Conservation (phyloP, 2,888 invertebrate species). For the Esperia sulphurella region DNA sequence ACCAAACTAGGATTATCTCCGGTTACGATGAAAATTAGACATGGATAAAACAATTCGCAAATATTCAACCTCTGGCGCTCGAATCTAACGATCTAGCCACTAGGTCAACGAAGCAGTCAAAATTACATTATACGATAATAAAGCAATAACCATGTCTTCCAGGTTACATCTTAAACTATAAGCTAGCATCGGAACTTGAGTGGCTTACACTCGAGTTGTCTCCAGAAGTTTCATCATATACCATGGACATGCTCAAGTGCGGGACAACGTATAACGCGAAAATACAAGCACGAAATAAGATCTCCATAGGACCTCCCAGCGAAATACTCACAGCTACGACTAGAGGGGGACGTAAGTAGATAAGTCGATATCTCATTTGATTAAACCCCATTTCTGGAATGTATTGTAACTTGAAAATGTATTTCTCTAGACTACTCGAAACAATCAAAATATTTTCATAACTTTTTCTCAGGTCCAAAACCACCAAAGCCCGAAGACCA, state of each 20-base stretch:
- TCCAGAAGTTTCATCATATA: conserved; percentile 85
- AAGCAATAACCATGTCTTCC: conserved; percentile 9
- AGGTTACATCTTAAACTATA: conserved; percentile 86
- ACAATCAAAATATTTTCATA: too few species aligned
- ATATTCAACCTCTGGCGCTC: too few species aligned
- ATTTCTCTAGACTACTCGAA: too few species aligned
- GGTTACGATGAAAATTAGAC: too few species aligned
- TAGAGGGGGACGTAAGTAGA: conserved; percentile 83
- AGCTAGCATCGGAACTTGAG: conserved; percentile 81
- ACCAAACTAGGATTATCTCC: too few species aligned
- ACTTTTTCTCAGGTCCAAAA: conserved; percentile 80
- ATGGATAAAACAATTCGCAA: too few species aligned
- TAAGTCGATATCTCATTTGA: not conserved
- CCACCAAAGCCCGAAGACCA: conserved; percentile 85
- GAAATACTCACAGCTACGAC: conserved; percentile 83
- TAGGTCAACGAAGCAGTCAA: too few species aligned
- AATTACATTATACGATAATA: too few species aligned
- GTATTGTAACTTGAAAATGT: too few species aligned
- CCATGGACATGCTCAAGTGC: conserved; percentile 85
- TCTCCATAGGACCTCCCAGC: conserved; percentile 86
- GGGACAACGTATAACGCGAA: conserved; percentile 88
- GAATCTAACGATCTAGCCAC: too few species aligned
- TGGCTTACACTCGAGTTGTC: conserved; percentile 87
- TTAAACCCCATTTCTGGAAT: too few species aligned
- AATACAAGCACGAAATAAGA: conserved; percentile 86